Conservation (phyloP, 2,797 vertebrate species). For the Phylloscopus collybita region DNA sequence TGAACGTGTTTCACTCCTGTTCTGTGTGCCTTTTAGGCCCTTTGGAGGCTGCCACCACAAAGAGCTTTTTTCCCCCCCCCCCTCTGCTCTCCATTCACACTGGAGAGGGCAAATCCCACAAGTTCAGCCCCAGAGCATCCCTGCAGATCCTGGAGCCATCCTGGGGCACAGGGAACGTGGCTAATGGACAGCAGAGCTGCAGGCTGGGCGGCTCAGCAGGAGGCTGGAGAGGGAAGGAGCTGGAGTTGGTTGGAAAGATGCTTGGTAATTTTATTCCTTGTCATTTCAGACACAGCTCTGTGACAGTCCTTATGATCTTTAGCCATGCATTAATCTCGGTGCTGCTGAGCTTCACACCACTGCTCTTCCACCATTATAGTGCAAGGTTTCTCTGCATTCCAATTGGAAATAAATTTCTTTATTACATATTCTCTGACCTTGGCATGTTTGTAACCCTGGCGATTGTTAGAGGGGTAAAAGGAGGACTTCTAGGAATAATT, state of each 20-base stretch:
- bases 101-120: not conserved
- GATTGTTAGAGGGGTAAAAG: constrained; percentile 60
- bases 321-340: not conserved
- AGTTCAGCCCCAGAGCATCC: not conserved
- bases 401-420: constrained; percentile 60
- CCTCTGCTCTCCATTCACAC: not conserved
- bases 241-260: not conserved
- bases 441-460: constrained; percentile 56
- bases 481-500: constrained; percentile 66
- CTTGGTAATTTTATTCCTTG: constrained; percentile 37
- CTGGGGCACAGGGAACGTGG: fast-evolving
- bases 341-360: constrained; percentile 18
- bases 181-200: not conserved
- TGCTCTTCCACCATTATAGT: constrained; percentile 10
- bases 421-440: constrained; percentile 64
- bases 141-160: not conserved
- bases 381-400: constrained; percentile 44
- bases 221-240: not conserved
- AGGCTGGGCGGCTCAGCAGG: not conserved
- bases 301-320: constrained; percentile 2
- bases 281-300: constrained; percentile 1
- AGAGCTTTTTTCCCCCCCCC: not conserved
- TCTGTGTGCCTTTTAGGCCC: not conserved
- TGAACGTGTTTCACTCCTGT: not conserved
- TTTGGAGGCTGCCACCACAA: not conserved